A percentile compares a stretch with the other conserved stretches of the same genome.
Conservation (phyloP, 2,113 vertebrate genomes). For the Apistogramma diplotaenia region DNA sequence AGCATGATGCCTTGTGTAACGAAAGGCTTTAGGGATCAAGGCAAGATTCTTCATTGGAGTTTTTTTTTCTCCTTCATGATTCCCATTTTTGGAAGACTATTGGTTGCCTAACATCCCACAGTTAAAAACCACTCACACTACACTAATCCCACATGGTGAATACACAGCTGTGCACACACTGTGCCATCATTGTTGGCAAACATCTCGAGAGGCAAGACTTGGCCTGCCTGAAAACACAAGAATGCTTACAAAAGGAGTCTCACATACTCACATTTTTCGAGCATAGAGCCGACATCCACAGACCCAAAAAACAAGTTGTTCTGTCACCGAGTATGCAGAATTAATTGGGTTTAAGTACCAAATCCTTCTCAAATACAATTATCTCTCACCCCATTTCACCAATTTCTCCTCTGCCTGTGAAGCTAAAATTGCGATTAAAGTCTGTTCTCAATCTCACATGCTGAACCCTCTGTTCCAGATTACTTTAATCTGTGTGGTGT, state of each 20-base stretch:
- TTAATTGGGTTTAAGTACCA: slow-evolving; percentile 2
- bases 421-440: slow-evolving; percentile 19
- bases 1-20: neutral
- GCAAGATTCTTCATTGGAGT: neutral
- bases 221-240: neutral
- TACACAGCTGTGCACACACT: neutral
- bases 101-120: slow-evolving; percentile 23
- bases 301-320: neutral
- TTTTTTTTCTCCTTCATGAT: neutral
- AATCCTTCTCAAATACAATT: slow-evolving; percentile 19
- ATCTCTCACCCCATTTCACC: neutral
- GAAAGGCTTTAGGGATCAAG: slow-evolving; percentile 10
- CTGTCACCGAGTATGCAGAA: neutral
- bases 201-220: neutral
- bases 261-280: neutral
- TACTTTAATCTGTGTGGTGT: slow-evolving; percentile 48
- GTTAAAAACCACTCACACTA: slow-evolving; percentile 14
- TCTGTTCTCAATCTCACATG: slow-evolving; percentile 22
- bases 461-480: slow-evolving; percentile 45
- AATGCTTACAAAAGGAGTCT: neutral
- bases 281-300: neutral
- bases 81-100: slow-evolving; percentile 29
- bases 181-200: slow-evolving; percentile 8
- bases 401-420: neutral
- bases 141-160: slow-evolving; percentile 32